Base-by-base conservation (phyloP, 2,113 vertebrate genomes). In the Athene cunicularia region DNA sequence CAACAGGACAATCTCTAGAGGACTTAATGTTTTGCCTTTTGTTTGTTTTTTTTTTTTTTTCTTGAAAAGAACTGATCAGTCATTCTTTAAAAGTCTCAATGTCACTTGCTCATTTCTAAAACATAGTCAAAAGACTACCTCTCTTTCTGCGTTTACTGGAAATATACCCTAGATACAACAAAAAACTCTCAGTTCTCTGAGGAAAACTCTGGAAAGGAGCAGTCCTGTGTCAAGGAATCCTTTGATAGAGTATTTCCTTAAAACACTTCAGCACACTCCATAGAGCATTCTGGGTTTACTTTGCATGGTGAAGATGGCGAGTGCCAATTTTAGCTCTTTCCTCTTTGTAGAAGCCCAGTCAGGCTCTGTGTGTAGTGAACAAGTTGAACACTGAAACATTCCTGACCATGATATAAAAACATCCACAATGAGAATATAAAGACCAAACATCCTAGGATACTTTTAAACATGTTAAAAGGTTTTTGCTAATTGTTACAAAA, bases 261-360 rank as follows among this genome's bases (percentile, higher is more conserved):
- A 39, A 45, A 66, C 45, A 60, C 12, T 8, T 6, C 56, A 60
- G 28, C 32, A 56, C 0, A 0, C 26, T 73, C 18, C 2, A 1
- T n/a, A 18, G 17, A 0, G 3, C 5, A 3, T n/a, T 12, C 32
- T 68, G n/a, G 11, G 15, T 68, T 79, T 56, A 5, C 15, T 79
- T 56, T 62, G 47, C 5, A 4, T 16, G 28, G 7, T 6, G 6
- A 43, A 14, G 9, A 60, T 17, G 32, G 45, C 33, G 60, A 18
- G 5, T 9, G 23, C 27, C 70, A 74, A 33, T 22, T 12, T 23
- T 39, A 39, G 1, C 12, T 58, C 72, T 80, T 74, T 59, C 14
- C 7, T 75, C 27, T 87, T 47, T 66, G 32, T 32, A 62, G 41
- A 77, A 86, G 12, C 37, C n/a, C 7, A 16, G 22, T 20, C 26